A percentile compares a stretch with the other conserved stretches of the same genome.
Evolutionary conservation across 2,113 vertebrate genomes (phyloP).

Genomic region (Daboia siamensis): DNA sequence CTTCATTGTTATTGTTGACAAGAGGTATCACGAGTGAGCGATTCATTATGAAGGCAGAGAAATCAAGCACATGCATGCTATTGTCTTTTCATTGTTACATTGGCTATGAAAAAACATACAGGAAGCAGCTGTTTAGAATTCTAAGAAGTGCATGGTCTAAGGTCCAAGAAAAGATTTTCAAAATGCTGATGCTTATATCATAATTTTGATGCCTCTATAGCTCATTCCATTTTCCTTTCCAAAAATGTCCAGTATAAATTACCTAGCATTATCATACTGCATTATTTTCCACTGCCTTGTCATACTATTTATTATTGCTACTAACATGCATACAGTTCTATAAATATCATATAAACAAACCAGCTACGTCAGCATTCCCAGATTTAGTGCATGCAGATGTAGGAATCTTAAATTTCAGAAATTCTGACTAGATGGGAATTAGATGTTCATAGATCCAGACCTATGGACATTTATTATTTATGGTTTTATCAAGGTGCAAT

Average conservation of each 20-base stretch:
- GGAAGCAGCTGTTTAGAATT: not conserved
- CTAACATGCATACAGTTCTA: not conserved
- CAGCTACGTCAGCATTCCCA: not conserved
- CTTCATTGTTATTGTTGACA: constrained; percentile 21
- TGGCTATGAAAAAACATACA: not conserved
- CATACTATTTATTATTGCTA: not conserved
- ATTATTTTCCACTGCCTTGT: not conserved
- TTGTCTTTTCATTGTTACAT: not conserved
- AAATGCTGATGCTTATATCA: not conserved
- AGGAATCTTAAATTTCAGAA: not conserved
- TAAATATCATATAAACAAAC: not conserved
- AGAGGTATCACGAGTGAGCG: not conserved
- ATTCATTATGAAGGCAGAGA: not conserved
- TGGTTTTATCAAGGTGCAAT: not conserved
- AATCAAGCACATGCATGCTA: not conserved
- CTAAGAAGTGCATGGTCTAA: not conserved
- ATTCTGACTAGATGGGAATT: not conserved
- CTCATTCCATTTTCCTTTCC: not conserved
- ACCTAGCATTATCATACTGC: not conserved
- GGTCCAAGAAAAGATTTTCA: not conserved
- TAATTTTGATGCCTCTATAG: not conserved
- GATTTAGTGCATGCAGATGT: not conserved
- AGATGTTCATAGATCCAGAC: not conserved
- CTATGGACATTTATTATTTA: not conserved
- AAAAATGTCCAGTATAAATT: not conserved